Conservation (phyloP, 2,888 invertebrate genomes). For the Limenitis camilla region DNA sequence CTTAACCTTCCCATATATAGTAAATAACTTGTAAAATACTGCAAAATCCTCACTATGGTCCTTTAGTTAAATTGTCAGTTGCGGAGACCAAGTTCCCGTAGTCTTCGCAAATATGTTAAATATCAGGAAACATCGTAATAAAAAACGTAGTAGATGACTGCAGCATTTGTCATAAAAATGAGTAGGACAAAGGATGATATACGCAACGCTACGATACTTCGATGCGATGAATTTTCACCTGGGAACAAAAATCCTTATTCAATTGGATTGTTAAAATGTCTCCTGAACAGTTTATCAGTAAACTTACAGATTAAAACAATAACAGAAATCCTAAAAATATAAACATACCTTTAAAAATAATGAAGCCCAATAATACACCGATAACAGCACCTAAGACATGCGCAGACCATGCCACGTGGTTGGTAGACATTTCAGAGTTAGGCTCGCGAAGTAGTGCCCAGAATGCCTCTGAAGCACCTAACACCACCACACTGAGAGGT, state of each 20-base stretch:
- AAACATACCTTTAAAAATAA: conserved; percentile 64
- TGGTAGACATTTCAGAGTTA: conserved; percentile 27
- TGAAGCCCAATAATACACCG: conserved; percentile 78
- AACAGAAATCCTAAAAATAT: too few relatives aligned
- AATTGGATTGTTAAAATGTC: not conserved
- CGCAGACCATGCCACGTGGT: conserved; percentile 79
- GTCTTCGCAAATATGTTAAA: not conserved
- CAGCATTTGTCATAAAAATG: conserved; percentile 30
- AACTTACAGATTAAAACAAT: too few relatives aligned
- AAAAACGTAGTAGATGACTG: conserved; percentile 33
- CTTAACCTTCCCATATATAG: too few relatives aligned
- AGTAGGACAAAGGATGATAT: conserved; percentile 40
- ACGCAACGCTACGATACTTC: conserved; percentile 34
- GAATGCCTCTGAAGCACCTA: conserved; percentile 76
- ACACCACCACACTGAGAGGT: conserved; percentile 75
- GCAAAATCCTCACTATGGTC: too few relatives aligned
- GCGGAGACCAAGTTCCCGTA: not conserved
- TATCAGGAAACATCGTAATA: conserved; percentile 33
- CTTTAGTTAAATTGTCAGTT: too few relatives aligned
- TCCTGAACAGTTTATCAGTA: not conserved
- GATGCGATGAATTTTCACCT: conserved; percentile 52
- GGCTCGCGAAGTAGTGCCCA: conserved; percentile 49
- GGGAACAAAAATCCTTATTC: conserved; percentile 25
- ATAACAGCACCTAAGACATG: conserved; percentile 80
- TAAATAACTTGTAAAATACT: too few relatives aligned